Evolutionary conservation across 2,113 vertebrate species (phyloP).

Genomic region (Rallus limicola): DNA sequence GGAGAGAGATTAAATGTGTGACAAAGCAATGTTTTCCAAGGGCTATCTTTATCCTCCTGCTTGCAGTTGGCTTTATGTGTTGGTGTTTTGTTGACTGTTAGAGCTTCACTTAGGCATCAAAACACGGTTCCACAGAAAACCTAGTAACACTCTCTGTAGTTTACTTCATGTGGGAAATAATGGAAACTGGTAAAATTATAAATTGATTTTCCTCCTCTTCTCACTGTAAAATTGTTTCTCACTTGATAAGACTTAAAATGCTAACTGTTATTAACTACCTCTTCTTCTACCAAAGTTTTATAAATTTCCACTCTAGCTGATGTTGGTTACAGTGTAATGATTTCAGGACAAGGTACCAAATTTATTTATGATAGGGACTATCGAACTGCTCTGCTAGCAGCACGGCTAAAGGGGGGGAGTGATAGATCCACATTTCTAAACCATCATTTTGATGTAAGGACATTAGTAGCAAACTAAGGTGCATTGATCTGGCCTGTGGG

Average conservation of each 20-base stretch:
- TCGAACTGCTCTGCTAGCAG: constrained; percentile 38
- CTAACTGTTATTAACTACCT: constrained; percentile 36
- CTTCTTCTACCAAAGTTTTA: constrained; percentile 65
- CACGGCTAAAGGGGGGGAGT: constrained; percentile 51
- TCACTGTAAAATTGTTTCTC: constrained; percentile 57
- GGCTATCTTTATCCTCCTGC: constrained; percentile 10
- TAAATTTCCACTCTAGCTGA: constrained; percentile 59
- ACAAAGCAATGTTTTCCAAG: constrained; percentile 34
- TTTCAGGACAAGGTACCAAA: constrained; percentile 58
- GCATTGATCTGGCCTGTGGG: constrained; percentile 90
- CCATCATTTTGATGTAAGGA: constrained; percentile 90
- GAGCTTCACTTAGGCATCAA: constrained; percentile 31
- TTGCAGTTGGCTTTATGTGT: constrained; percentile 39
- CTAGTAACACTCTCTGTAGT: background rate
- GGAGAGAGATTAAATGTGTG: constrained; percentile 32
- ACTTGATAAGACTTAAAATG: constrained; percentile 57
- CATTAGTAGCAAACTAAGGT: constrained; percentile 92
- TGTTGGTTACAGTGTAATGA: constrained; percentile 70
- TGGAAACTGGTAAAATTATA: constrained; percentile 39
- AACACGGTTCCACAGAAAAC: constrained; percentile 10
- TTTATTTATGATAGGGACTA: constrained; percentile 71
- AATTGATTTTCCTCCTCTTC: constrained; percentile 15
- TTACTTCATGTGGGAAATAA: constrained; percentile 38
- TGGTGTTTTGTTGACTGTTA: constrained; percentile 44
- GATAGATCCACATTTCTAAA: constrained; percentile 80